phyloP scores from a whole-genome alignment of 2,888 invertebrate species.

The Schizotus pectinicornis region DNA sequence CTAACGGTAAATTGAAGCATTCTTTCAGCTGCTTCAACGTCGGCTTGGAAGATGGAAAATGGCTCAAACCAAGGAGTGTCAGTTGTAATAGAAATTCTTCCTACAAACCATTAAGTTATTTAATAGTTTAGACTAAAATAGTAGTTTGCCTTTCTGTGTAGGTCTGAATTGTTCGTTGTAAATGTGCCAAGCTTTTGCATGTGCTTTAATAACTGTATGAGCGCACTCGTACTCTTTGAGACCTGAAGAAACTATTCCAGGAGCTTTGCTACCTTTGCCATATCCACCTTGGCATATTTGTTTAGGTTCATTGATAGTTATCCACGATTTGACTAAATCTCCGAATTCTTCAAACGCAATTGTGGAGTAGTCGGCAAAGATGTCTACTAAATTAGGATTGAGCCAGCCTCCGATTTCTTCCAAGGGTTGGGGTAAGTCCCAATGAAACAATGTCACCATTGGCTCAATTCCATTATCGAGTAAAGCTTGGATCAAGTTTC shows the following conservation, averaged over 20 bases:
- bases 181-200: constrained; percentile 69
- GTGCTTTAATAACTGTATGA: constrained; percentile 69
- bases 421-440: constrained; percentile 46
- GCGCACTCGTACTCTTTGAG: constrained; percentile 69
- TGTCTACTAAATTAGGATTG: constrained; percentile 63
- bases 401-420: constrained; percentile 67
- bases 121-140: constrained; percentile 58
- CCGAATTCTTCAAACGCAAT: constrained; percentile 52
- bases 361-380: constrained; percentile 64
- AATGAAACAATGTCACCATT: constrained; percentile 53
- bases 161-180: constrained; percentile 67
- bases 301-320: constrained; percentile 62
- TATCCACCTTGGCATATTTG: constrained; percentile 42
- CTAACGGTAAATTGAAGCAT: constrained; percentile 63
- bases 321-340: constrained; percentile 56
- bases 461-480: constrained; percentile 64
- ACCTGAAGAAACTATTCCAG: constrained; percentile 43
- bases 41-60: constrained; percentile 55
- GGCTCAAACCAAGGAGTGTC: constrained; percentile 70
- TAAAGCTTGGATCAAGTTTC: constrained; percentile 73
- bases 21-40: constrained; percentile 63
- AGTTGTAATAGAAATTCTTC: background rate
- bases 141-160: constrained; percentile 60
- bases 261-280: constrained; percentile 44
- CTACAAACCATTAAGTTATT: too few species aligned